Evolutionary conservation across 2,888 invertebrate genomes (phyloP), one percentile per base, ranked within the genome.

Genomic region (Margaritifera margaritifera): DNA sequence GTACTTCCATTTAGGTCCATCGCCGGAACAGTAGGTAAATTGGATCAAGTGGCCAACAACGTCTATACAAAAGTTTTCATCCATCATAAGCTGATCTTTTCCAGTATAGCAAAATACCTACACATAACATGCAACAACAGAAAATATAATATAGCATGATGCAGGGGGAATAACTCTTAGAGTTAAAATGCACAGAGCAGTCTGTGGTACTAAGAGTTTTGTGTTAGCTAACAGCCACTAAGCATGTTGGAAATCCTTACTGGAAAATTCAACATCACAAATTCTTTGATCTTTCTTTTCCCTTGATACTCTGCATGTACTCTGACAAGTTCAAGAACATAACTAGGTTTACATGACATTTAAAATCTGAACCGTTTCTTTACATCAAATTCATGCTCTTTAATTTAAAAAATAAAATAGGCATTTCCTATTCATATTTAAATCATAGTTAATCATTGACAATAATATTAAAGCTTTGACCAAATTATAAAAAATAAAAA

Each of bases 41-140:
- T 71, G 96, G 95, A 79, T 75, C 22, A 58, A 56, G 20, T 69
- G 63, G 62, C 6, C 95, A 95, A 55, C 77, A 69, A 80, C 93
- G 55, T 89, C 97, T 90, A 90, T 96, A 97, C 91, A 97, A 95
- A 82, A 68, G 74, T 85, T 84, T 91, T 98, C 98, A 89, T 98
- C 97, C 0, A 97, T 96, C 97, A 97, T 97, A 84, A 98, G 94
- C 91, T 98, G 97, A 88, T 97, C 95, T 65, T 97, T 93, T 90
- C 97, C 97, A 60, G 98, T 97, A 90, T 97, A 97, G 24, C 97
- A 96, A 90, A 98, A 98, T 79, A 96, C 94, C 94, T 94, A 87
- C 6, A 88, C 52, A 64, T 63, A 70, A 70, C 55, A 64, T 53
- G 56, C 56, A 76, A 69, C 56, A 59, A 58, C 69, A 62, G 54